Percentiles rank a stretch among this genome's conserved stretches.
These are phyloP conservation scores for Aspidiotus rigidus DNA, from an alignment of 2,888 invertebrate species.

Conservation along the genomic window DNA sequence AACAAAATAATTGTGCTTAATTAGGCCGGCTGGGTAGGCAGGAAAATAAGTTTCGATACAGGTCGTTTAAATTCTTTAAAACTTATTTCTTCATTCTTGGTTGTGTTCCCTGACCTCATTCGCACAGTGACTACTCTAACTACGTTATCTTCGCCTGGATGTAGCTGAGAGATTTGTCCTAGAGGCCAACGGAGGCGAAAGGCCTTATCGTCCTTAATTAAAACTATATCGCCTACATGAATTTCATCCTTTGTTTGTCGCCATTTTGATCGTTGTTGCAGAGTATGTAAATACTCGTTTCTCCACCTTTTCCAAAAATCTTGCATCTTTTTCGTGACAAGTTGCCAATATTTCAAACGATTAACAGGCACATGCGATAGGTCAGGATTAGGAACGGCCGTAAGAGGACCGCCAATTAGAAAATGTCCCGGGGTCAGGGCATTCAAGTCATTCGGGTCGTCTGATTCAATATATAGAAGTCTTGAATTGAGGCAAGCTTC, in stretches of 20 bases:
- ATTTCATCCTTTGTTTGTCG: constrained; percentile 12
- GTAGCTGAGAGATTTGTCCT: too few species aligned
- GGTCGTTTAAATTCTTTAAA: too few species aligned
- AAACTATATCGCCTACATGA: constrained; percentile 27
- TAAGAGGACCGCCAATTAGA: constrained; percentile 38
- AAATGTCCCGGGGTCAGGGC: constrained; percentile 40
- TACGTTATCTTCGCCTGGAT: too few species aligned
- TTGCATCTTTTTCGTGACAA: constrained; percentile 28
- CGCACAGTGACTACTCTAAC: too few species aligned
- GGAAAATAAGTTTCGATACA: too few species aligned
- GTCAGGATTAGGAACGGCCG: constrained; percentile 35
- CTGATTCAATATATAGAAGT: constrained; percentile 39
- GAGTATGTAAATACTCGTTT: constrained; percentile 32
- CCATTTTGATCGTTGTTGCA: constrained; percentile 36
- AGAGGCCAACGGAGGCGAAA: too few species aligned
- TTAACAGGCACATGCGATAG: background rate
- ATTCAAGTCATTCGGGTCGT: constrained; percentile 39
- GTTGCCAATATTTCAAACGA: constrained; percentile 6
- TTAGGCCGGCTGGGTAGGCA: too few species aligned
- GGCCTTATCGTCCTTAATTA: too few species aligned
- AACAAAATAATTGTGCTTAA: too few species aligned
- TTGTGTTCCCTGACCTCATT: too few species aligned
- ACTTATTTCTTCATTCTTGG: too few species aligned
- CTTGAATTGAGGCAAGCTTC: constrained; percentile 41
- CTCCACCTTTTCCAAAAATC: constrained; percentile 38